Evolutionary conservation across 2,888 invertebrate genomes (phyloP), one percentile per base, ranked within the genome.

Genomic region (Protonemura montana): DNA sequence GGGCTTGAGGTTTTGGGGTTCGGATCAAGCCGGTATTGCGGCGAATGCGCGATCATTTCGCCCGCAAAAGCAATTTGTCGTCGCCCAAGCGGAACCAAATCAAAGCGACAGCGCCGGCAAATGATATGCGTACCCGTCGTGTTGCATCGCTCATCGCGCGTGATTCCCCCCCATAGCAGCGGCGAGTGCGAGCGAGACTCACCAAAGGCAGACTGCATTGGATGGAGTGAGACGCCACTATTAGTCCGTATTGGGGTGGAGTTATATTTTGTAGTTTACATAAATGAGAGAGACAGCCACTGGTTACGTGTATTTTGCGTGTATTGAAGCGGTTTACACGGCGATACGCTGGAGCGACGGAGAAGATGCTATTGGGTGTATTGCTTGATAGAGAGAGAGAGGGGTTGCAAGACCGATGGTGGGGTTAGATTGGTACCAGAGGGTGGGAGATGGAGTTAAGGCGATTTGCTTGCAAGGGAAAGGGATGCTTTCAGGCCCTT

Each of bases 311-410:
- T 59, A 7, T 6, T 59, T 59, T 59, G 59, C 59, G 21, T 59
- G 59, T 59, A 59, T 59, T 59, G 59, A 59, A 59, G 59, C 59
- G 59, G 76, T 25, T 5, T 25, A 21, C 5, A 26, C 41, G 86
- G 41, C 77, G 77, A 30, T 25, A 76, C 10, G 30, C 13, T 85
- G 59, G 86, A 59, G 86, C 5, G 76, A 76, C 7, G 2, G 76
- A 76, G 76, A 6, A 2, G 26, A 21, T 7, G 76, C n/a, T 3
- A 76, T 21, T 25, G 5, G 26, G 76, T 5, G 3, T 21, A 13
- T 21, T 25, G 76, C 5, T 5, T 25, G 77, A 27, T 0, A 42
- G 85, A 0, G n/a, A n/a, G 86, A 28, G 85, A 0, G 86, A 42
- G 26, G 6, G 81, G 16, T 21, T 25, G 76, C 5, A 21, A 13